Conservation (phyloP, 37 sponge, comb jelly and placozoan species). For the Spongia lamella region DNA sequence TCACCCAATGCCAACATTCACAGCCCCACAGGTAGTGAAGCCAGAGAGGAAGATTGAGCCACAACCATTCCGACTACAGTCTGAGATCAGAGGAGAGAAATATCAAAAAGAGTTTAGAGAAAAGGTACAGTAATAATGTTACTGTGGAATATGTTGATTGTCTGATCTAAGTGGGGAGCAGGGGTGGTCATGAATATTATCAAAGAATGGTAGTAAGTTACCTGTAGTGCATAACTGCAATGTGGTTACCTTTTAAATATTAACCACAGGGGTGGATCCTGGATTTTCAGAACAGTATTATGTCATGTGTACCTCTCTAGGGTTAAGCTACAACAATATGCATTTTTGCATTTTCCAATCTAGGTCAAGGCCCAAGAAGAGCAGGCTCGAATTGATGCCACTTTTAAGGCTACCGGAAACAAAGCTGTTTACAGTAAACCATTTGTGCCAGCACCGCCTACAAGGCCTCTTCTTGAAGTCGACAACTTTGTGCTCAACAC, state of each 20-base stretch:
- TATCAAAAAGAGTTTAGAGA: slow-evolving; percentile 34
- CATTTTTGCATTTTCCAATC: too few species aligned
- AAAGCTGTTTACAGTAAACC: slow-evolving; percentile 47
- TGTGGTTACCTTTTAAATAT: too few species aligned
- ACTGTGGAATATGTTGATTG: too few species aligned
- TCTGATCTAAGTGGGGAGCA: too few species aligned
- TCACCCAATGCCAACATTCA: slow-evolving; percentile 32
- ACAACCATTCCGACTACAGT: slow-evolving; percentile 58
- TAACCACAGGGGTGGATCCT: too few species aligned
- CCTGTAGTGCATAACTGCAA: too few species aligned
- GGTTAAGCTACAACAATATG: too few species aligned
- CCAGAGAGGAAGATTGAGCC: slow-evolving; percentile 18
- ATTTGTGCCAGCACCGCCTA: slow-evolving; percentile 38
- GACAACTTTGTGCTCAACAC: slow-evolving; percentile 53
- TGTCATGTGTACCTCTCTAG: too few species aligned
- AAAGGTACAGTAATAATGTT: slow-evolving; percentile 35
- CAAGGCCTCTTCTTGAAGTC: slow-evolving; percentile 41
- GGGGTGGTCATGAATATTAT: too few species aligned
- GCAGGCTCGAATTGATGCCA: slow-evolving; percentile 28
- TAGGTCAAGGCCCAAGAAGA: slow-evolving; percentile 38
- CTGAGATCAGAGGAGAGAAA: slow-evolving; percentile 53
- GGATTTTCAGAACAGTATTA: too few species aligned
- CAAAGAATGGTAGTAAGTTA: too few species aligned
- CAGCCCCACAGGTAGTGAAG: slow-evolving; percentile 2
- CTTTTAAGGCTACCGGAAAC: slow-evolving; percentile 54